Conservation (phyloP, 2,797 vertebrate species). For the Knipowitschia caucasica region DNA sequence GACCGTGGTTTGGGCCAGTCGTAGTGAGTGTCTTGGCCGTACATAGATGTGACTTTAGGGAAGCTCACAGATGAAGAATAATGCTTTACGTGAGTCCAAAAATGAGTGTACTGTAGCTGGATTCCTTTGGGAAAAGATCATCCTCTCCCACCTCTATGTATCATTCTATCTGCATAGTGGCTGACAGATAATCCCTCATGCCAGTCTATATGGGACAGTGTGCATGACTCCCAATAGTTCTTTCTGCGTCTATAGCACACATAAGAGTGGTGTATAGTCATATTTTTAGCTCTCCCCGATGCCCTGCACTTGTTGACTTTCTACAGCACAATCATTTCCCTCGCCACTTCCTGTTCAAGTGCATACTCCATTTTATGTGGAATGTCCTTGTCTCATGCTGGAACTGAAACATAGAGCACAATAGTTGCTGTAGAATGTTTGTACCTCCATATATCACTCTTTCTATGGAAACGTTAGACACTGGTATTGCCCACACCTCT, state of each 20-base stretch:
- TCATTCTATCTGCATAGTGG: conserved; percentile 37
- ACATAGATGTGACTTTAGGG: conserved; percentile 23
- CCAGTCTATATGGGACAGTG: conserved; percentile 29
- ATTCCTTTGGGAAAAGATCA: conserved; percentile 25
- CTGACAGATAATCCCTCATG: conserved; percentile 57
- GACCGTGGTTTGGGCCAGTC: background rate
- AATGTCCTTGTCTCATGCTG: conserved; percentile 43
- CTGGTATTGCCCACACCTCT: too few species aligned
- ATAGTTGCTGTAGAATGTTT: background rate
- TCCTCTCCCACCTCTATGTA: conserved; percentile 25
- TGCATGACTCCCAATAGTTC: conserved; percentile 36
- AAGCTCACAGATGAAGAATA: conserved; percentile 24
- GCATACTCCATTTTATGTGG: conserved; percentile 16
- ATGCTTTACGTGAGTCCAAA: conserved; percentile 26
- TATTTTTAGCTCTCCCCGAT: conserved; percentile 24
- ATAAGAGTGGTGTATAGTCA: conserved; percentile 9
- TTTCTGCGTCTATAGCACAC: conserved; percentile 13
- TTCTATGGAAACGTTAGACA: too few species aligned
- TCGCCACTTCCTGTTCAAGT: conserved; percentile 25
- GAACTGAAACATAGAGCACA: background rate
- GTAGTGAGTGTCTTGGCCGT: background rate
- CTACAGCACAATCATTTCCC: conserved; percentile 12
- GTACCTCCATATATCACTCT: too few species aligned
- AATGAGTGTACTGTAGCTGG: conserved; percentile 31
- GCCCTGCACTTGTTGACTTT: conserved; percentile 13